Evolutionary conservation across 2,888 invertebrate genomes (phyloP).

Genomic region (Ichneumon xanthorius): DNA sequence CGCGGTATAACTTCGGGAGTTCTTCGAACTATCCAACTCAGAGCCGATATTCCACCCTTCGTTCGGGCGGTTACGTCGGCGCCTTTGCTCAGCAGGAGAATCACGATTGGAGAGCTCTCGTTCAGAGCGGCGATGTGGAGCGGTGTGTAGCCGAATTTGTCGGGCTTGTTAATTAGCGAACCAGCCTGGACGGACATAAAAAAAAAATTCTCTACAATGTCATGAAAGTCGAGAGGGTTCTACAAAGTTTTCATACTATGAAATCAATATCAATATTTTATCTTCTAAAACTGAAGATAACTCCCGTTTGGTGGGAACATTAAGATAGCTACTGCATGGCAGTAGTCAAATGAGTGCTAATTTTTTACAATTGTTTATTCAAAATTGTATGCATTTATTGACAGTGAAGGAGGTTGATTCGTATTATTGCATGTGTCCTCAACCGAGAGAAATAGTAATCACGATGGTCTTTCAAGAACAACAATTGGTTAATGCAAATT

Average conservation of each 20-base stretch:
- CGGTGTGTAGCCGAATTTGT: conserved; percentile 94
- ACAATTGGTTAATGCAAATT: too few relatives aligned
- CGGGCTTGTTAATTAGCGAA: conserved; percentile 91
- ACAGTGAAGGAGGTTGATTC: too few relatives aligned
- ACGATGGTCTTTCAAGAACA: too few relatives aligned
- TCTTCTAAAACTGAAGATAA: too few relatives aligned
- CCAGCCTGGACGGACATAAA: conserved; percentile 86
- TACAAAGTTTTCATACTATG: background rate
- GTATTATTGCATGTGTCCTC: too few relatives aligned
- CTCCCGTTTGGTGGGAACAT: background rate
- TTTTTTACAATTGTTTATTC: too few relatives aligned
- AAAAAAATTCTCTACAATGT: background rate
- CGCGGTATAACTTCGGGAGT: conserved; percentile 93
- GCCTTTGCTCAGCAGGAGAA: conserved; percentile 90
- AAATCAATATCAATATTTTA: background rate
- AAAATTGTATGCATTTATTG: too few relatives aligned
- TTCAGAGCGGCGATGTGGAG: conserved; percentile 93
- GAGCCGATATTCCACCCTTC: conserved; percentile 92
- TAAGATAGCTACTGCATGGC: too few relatives aligned
- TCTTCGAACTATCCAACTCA: conserved; percentile 93
- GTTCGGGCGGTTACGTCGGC: conserved; percentile 93
- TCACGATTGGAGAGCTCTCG: conserved; percentile 92
- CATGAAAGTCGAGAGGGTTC: background rate
- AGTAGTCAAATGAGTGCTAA: too few relatives aligned
- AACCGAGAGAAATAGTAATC: too few relatives aligned